Conservation (phyloP, 2,797 vertebrate genomes). For the Apodemus agrarius region DNA sequence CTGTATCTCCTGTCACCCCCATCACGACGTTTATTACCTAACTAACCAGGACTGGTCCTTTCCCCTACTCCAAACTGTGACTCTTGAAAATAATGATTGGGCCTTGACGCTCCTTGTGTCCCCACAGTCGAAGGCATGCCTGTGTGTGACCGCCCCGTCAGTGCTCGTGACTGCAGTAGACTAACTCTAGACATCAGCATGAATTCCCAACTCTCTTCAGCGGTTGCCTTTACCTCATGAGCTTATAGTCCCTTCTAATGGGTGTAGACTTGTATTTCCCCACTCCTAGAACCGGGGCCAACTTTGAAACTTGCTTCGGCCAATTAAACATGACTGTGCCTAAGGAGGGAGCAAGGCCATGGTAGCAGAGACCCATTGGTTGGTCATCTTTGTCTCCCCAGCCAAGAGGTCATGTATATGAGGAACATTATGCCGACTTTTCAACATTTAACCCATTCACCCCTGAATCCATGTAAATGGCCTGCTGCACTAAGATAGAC, state of each 20-base stretch:
- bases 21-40: neutral
- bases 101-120: neutral
- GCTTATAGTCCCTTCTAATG: neutral
- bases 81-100: neutral
- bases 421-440: neutral
- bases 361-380: neutral
- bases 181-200: neutral
- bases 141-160: neutral
- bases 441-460: neutral
- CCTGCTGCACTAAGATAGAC: neutral
- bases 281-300: neutral
- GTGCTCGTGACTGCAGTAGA: neutral
- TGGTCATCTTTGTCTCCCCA: neutral
- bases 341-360: neutral
- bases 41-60: neutral
- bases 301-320: slow-evolving; percentile 10
- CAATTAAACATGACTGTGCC: neutral
- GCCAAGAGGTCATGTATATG: neutral
- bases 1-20: neutral
- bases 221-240: neutral
- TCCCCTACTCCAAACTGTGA: neutral
- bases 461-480: neutral
- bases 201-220: neutral
- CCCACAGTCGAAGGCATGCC: neutral
- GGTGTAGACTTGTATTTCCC: neutral